A percentile compares a stretch with the other conserved stretches of the same genome.
Conservation (phyloP, 2,113 vertebrate species). For the Butorides virescens region DNA sequence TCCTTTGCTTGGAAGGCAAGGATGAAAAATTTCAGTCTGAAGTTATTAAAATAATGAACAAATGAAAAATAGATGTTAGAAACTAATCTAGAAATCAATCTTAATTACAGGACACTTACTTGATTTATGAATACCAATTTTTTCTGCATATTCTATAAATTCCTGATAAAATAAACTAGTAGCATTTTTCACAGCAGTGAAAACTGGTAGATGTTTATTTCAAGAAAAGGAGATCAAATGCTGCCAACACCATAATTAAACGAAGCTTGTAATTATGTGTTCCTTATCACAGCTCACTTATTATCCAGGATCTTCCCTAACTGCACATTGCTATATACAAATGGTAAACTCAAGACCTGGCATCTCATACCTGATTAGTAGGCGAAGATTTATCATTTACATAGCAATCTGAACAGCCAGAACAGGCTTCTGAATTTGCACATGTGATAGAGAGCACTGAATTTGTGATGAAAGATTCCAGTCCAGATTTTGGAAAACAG, state of each 20-base stretch:
- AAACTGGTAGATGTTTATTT: slow-evolving; percentile 1
- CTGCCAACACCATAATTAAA: neutral
- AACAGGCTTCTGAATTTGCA: neutral
- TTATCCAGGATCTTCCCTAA: neutral
- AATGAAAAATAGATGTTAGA: neutral
- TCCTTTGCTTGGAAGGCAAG: neutral
- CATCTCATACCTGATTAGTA: neutral
- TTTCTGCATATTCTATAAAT: neutral
- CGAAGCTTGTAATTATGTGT: neutral
- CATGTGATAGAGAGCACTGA: neutral
- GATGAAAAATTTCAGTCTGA: neutral
- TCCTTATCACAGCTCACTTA: neutral
- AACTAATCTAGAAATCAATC: neutral
- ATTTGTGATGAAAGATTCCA: neutral
- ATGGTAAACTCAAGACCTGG: neutral
- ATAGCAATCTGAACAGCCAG: neutral
- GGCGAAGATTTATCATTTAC: neutral
- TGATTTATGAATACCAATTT: neutral
- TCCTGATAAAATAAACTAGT: neutral
- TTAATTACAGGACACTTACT: neutral
- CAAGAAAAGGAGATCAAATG: neutral
- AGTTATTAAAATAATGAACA: neutral
- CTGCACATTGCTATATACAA: neutral
- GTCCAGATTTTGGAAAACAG: neutral
- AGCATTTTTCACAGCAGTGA: neutral